phyloP scores from a whole-genome alignment of 2,888 invertebrate species.

The Xestia c-nigrum region DNA sequence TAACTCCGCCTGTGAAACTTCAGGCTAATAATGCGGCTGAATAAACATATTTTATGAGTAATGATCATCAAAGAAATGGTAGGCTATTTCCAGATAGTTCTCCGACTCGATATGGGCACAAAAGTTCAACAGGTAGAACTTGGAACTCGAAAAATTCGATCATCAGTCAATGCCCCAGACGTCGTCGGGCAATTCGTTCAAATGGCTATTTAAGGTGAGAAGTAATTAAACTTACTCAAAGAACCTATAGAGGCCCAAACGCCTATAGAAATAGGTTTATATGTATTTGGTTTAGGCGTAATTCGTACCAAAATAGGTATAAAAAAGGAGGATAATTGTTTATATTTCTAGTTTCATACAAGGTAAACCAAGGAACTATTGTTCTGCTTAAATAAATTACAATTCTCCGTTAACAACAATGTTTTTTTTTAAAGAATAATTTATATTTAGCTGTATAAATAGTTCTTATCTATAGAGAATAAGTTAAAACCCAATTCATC shows the following conservation, averaged over 20 bases:
- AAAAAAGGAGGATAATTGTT: background rate
- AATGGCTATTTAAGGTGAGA: constrained; percentile 24
- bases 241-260: background rate
- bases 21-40: background rate
- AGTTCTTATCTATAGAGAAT: background rate
- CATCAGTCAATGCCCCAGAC: constrained; percentile 37
- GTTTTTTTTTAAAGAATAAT: background rate
- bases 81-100: constrained; percentile 16
- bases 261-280: background rate
- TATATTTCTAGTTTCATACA: background rate
- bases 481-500: background rate
- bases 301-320: background rate
- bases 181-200: background rate
- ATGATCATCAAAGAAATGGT: background rate
- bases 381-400: background rate
- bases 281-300: background rate
- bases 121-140: constrained; percentile 28
- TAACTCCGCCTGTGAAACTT: background rate
- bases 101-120: constrained; percentile 5
- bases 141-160: constrained; percentile 32
- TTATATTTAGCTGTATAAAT: no score
- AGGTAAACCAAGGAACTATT: background rate
- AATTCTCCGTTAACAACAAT: background rate
- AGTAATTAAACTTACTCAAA: constrained; percentile 15
- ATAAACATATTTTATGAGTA: constrained; percentile 5